Evolutionary conservation across 2,797 vertebrate genomes (phyloP).

Genomic region (Morelia viridis): DNA sequence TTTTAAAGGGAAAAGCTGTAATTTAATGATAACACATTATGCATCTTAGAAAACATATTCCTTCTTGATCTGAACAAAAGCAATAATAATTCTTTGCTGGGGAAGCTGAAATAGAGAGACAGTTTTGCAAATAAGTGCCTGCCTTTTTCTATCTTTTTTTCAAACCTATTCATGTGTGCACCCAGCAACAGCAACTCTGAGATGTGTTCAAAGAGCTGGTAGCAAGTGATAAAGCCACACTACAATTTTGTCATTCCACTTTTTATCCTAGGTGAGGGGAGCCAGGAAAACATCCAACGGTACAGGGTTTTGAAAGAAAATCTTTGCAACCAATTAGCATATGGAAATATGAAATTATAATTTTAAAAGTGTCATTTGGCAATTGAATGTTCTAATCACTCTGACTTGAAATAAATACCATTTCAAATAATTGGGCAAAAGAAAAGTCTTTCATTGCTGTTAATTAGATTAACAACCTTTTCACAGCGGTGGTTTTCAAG

Average conservation of each 20-base stretch:
- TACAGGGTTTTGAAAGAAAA: background rate
- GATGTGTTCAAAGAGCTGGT: background rate
- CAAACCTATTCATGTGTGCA: background rate
- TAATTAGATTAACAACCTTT: background rate
- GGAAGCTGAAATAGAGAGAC: slow-evolving; percentile 43
- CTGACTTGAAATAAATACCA: no score
- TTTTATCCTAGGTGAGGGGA: no score
- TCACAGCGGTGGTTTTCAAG: background rate
- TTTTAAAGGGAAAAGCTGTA: background rate
- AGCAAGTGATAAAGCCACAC: background rate
- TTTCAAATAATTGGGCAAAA: no score
- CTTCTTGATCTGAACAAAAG: slow-evolving; percentile 52
- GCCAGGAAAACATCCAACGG: background rate
- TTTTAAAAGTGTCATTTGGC: background rate
- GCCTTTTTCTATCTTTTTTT: background rate
- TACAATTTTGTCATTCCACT: no score
- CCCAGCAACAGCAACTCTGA: background rate
- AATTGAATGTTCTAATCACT: background rate
- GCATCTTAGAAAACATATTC: slow-evolving; percentile 2
- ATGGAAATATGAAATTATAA: background rate
- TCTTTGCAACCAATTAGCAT: background rate
- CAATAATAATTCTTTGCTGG: slow-evolving; percentile 56
- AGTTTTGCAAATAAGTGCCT: background rate
- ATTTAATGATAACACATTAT: background rate
- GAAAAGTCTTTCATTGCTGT: no score